Evolutionary conservation across 2,797 vertebrate species (phyloP).

Genomic region (Pangasius djambal): DNA sequence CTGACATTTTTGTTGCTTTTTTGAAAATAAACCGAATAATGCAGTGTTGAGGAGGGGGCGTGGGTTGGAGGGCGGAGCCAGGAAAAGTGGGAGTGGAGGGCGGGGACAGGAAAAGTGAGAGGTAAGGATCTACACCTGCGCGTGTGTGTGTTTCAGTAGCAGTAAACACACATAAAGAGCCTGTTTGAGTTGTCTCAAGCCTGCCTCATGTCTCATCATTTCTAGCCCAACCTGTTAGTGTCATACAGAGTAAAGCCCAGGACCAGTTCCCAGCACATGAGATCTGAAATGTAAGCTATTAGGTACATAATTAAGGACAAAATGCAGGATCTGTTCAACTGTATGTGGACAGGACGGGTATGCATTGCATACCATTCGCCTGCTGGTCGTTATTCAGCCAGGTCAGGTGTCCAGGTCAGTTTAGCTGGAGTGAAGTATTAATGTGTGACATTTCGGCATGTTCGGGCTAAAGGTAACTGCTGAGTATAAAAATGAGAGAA

Average conservation of each 20-base stretch:
- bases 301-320: neutral
- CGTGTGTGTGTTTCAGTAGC: no score
- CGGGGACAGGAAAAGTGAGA: no score
- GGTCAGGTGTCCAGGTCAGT: neutral
- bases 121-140: no score
- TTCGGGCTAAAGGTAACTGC: constrained; percentile 6
- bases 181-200: no score
- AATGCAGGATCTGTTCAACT: neutral
- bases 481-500: neutral
- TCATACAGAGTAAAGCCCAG: neutral
- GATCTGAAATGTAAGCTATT: neutral
- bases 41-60: no score
- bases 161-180: no score
- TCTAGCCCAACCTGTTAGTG: no score
- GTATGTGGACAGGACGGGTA: neutral
- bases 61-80: no score
- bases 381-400: neutral
- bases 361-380: neutral
- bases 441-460: neutral
- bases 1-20: neutral
- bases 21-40: neutral
- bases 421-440: neutral
- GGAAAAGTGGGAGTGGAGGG: no score
- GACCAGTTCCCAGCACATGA: neutral
- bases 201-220: no score